Conservation (phyloP, 2,888 invertebrate genomes). For the Harpagoxenus sublaevis region DNA sequence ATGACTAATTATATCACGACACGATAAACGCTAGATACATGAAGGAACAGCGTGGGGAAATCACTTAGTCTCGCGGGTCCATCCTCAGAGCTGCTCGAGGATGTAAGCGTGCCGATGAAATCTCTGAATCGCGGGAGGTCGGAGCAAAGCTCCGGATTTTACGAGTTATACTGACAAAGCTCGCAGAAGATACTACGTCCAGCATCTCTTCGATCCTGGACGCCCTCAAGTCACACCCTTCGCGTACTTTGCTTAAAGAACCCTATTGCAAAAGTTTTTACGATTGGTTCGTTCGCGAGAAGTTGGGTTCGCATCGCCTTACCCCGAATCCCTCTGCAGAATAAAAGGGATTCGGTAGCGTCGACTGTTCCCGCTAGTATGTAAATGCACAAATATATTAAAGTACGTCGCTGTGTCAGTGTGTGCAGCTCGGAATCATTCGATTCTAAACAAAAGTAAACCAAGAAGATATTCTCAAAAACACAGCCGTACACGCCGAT, state of each 20-base stretch:
- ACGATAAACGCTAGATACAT: slow-evolving; percentile 39
- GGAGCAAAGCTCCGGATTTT: slow-evolving; percentile 64
- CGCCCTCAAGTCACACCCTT: slow-evolving; percentile 54
- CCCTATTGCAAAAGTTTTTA: slow-evolving; percentile 78
- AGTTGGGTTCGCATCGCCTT: slow-evolving; percentile 58
- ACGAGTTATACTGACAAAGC: slow-evolving; percentile 74
- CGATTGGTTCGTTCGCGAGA: slow-evolving; percentile 73
- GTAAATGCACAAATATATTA: neutral
- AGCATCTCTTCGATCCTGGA: slow-evolving; percentile 60
- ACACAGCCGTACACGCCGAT: neutral
- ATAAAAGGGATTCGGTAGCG: slow-evolving; percentile 38
- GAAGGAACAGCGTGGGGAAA: slow-evolving; percentile 56
- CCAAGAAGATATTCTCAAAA: neutral
- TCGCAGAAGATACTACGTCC: slow-evolving; percentile 67
- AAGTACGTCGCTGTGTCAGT: neutral
- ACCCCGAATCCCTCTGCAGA: slow-evolving; percentile 33
- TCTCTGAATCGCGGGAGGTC: slow-evolving; percentile 63
- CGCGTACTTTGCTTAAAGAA: slow-evolving; percentile 73
- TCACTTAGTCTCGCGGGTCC: slow-evolving; percentile 66
- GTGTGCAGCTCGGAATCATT: neutral
- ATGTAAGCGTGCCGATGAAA: slow-evolving; percentile 72
- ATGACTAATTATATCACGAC: slow-evolving; percentile 48
- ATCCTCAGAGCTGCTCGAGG: slow-evolving; percentile 35
- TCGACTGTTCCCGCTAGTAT: slow-evolving; percentile 25
- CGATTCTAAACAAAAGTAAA: neutral